phyloP scores from a whole-genome alignment of 1,140 invertebrate species.

The Branchinecta lindahli region DNA sequence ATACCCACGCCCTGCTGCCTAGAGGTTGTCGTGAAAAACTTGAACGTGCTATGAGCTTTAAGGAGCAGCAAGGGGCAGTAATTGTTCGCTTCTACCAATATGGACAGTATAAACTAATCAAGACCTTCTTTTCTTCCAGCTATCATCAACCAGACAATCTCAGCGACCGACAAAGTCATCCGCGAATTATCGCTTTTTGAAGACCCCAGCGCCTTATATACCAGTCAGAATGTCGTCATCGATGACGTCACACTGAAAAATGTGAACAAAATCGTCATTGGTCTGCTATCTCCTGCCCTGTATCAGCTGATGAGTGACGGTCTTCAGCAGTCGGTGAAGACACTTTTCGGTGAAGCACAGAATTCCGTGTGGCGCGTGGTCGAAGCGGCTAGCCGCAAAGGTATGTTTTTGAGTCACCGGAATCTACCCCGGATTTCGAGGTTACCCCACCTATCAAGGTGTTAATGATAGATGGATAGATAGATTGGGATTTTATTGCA shows the following conservation, averaged over 20 bases:
- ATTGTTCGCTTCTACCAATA: too few species aligned
- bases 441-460: not conserved
- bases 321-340: constrained; percentile 57
- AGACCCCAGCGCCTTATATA: constrained; percentile 2
- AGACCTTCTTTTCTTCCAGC: not conserved
- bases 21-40: too few species aligned
- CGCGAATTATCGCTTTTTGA: not conserved
- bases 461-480: not conserved
- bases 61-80: too few species aligned
- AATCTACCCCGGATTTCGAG: not conserved
- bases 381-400: constrained; percentile 71
- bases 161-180: constrained; percentile 7
- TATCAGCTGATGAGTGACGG: constrained; percentile 68
- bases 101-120: too few species aligned
- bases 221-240: not conserved
- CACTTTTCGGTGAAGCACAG: constrained; percentile 65
- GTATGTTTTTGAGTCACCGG: constrained; percentile 30
- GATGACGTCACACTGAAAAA: constrained; percentile 2
- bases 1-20: too few species aligned
- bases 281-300: constrained; percentile 59
- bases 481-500: too few species aligned
- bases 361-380: constrained; percentile 78
- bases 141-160: not conserved
- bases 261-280: constrained; percentile 11
- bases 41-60: too few species aligned